These are phyloP conservation scores for Sebastes baramenuke DNA, from an alignment of 2,797 vertebrate species.

Conservation along the genomic window DNA sequence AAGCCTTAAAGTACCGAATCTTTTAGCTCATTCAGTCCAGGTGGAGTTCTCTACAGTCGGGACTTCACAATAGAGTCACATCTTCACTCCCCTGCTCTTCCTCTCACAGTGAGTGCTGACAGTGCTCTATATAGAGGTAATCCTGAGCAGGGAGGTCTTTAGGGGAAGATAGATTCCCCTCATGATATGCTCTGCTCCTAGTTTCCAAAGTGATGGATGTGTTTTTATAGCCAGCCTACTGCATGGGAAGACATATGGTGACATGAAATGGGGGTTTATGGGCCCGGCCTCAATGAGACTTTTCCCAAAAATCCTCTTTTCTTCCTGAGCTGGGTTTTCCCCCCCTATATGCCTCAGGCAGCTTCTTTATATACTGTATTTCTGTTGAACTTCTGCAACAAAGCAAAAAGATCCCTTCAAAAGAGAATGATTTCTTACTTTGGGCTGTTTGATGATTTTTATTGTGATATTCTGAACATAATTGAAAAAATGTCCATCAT, in stretches of 20 bases:
- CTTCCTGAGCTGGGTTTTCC: background rate
- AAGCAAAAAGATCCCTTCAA: background rate
- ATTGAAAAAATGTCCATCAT: background rate
- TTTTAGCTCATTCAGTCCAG: background rate
- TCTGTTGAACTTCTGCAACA: slow-evolving; percentile 14
- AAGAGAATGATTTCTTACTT: slow-evolving; percentile 8
- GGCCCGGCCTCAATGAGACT: slow-evolving; percentile 27
- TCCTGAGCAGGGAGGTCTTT: slow-evolving; percentile 47
- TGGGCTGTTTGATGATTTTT: background rate
- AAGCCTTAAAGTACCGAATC: background rate
- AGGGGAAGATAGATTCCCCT: slow-evolving; percentile 52
- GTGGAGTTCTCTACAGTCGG: slow-evolving; percentile 5
- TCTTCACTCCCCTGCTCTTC: slow-evolving; percentile 1
- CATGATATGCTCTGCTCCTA: slow-evolving; percentile 37
- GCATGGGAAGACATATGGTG: slow-evolving; percentile 44
- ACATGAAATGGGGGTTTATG: slow-evolving; percentile 41
- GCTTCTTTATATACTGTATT: background rate
- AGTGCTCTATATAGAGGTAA: slow-evolving; percentile 29
- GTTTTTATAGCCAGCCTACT: slow-evolving; percentile 47
- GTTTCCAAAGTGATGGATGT: slow-evolving; percentile 60
- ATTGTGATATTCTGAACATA: background rate
- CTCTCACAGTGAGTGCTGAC: slow-evolving; percentile 20
- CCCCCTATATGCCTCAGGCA: slow-evolving; percentile 2
- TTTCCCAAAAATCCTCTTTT: slow-evolving; percentile 30
- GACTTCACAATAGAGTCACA: slow-evolving; percentile 32